Evolutionary conservation across 2,797 vertebrate genomes (phyloP).

Genomic region (Channa striata): DNA sequence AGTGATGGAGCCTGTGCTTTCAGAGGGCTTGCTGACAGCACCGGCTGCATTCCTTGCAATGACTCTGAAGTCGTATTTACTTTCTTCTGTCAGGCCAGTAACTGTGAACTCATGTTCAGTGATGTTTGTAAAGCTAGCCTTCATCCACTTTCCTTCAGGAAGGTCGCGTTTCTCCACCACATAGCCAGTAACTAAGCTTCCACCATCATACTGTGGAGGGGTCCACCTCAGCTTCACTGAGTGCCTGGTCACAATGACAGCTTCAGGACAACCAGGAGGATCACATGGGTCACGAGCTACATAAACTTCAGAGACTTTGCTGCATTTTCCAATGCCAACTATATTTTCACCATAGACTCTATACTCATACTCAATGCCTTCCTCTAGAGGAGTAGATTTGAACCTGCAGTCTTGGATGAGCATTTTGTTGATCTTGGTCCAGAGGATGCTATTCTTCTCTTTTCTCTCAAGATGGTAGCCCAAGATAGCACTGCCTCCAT

Average conservation of each 20-base stretch:
- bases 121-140: conserved; percentile 96
- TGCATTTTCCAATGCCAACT: conserved; percentile 95
- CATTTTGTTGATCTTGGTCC: conserved; percentile 97
- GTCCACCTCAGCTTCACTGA: conserved; percentile 94
- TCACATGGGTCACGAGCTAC: conserved; percentile 97
- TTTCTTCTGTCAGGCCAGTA: conserved; percentile 93
- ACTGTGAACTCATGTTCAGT: conserved; percentile 94
- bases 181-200: conserved; percentile 95
- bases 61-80: conserved; percentile 97
- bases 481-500: conserved; percentile 94
- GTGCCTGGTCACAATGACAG: conserved; percentile 94
- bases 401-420: conserved; percentile 94
- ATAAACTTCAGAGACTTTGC: conserved; percentile 96
- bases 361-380: conserved; percentile 98
- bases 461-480: conserved; percentile 98
- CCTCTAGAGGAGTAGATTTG: conserved; percentile 95
- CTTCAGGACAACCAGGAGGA: conserved; percentile 93
- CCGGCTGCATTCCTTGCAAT: conserved; percentile 98
- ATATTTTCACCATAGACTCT: conserved; percentile 98
- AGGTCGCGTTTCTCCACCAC: conserved; percentile 96
- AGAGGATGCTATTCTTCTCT: conserved; percentile 98
- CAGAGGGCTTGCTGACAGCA: conserved; percentile 94
- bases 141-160: conserved; percentile 99
- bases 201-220: conserved; percentile 94
- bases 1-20: conserved; percentile 95